Evolutionary conservation across 2,113 vertebrate species (phyloP).

Genomic region (Smithornis capensis): DNA sequence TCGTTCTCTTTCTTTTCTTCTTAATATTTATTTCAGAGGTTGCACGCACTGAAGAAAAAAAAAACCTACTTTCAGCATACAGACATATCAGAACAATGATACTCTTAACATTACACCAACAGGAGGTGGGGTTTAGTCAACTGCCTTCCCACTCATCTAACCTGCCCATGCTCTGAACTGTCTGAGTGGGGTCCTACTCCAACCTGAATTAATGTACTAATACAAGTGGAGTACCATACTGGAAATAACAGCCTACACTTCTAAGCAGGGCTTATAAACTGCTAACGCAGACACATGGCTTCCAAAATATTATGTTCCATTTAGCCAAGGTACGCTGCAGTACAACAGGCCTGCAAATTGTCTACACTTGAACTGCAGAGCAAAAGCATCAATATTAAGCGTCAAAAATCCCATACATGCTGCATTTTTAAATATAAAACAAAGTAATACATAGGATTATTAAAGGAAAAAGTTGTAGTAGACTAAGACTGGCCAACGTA

Average conservation of each 20-base stretch:
- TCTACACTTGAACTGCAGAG: background rate
- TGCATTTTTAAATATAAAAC: background rate
- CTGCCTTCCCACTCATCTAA: background rate
- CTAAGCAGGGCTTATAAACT: background rate
- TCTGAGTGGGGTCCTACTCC: background rate
- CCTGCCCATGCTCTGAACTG: background rate
- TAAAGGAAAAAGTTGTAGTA: background rate
- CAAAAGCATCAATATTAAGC: background rate
- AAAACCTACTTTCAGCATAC: background rate
- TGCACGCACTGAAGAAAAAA: slow-evolving; percentile 68
- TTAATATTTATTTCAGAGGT: slow-evolving; percentile 61
- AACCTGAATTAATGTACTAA: background rate
- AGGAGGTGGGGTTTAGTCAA: background rate
- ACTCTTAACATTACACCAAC: background rate
- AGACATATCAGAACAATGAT: background rate
- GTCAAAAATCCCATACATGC: background rate
- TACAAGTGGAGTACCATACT: background rate
- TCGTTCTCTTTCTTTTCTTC: slow-evolving; percentile 80
- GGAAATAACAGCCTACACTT: background rate
- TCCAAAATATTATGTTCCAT: background rate
- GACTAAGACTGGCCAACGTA: background rate
- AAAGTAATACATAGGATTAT: background rate
- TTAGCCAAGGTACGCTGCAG: accelerated
- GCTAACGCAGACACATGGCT: accelerated
- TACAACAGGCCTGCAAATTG: background rate